Percentiles rank a stretch among this genome's conserved stretches.
Conservation (phyloP, 2,888 invertebrate species). For the Nysson spinosus region DNA sequence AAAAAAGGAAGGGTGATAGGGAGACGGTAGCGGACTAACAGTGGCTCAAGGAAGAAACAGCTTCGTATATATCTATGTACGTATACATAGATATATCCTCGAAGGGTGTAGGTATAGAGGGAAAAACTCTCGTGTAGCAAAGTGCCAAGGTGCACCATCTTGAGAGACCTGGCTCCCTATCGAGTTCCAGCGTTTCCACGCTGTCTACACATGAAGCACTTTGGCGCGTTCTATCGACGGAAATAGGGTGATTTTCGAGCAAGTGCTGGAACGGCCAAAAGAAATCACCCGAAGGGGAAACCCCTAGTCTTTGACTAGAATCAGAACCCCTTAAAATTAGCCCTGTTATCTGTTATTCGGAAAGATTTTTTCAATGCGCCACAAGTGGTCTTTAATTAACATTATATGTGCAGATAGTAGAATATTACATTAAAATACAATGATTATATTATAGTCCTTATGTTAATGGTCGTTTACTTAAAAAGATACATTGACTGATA, state of each 20-base stretch:
- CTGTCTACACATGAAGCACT: conserved; percentile 52
- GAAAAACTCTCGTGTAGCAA: conserved; percentile 47
- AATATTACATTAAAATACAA: too few species aligned
- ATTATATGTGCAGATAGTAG: too few species aligned
- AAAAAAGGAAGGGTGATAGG: conserved; percentile 4
- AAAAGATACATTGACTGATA: neutral
- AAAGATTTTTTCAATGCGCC: neutral
- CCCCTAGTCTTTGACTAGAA: conserved; percentile 18
- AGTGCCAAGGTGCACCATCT: conserved; percentile 59
- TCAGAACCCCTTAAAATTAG: conserved; percentile 5
- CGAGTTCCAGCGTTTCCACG: conserved; percentile 39
- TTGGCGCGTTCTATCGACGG: conserved; percentile 49
- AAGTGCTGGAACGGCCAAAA: conserved; percentile 2
- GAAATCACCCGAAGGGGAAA: conserved; percentile 5
- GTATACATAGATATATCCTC: too few species aligned
- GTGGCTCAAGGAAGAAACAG: conserved; percentile 42
- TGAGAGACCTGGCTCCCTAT: conserved; percentile 52
- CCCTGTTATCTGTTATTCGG: neutral
- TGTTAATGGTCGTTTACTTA: neutral
- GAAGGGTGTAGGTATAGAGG: conserved; percentile 14
- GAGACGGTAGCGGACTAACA: conserved; percentile 15
- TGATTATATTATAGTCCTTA: neutral
- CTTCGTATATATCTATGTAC: conserved; percentile 24
- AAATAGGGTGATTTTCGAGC: conserved; percentile 39
- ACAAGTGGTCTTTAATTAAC: conserved; percentile 3